Evolutionary conservation across 2,113 vertebrate species (phyloP).

Genomic region (Fregata magnificens): DNA sequence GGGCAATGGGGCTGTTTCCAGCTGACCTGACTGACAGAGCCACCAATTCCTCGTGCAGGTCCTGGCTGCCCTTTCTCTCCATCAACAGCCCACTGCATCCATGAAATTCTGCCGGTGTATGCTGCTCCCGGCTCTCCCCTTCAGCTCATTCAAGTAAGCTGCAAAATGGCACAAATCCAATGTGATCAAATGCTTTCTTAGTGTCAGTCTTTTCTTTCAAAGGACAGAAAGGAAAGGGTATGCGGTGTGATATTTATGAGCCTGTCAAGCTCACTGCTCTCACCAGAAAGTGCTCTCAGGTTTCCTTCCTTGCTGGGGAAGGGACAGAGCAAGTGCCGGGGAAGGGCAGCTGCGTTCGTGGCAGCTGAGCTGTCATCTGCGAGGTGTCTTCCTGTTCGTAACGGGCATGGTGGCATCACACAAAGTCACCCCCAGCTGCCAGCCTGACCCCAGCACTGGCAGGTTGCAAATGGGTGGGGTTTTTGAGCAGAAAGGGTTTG

Average conservation of each 20-base stretch:
- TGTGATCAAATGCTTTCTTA: neutral
- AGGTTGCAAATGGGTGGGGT: neutral
- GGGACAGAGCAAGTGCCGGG: neutral
- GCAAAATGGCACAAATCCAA: conserved; percentile 49
- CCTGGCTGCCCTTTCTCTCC: neutral
- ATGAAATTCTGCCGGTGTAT: neutral
- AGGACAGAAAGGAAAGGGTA: conserved; percentile 26
- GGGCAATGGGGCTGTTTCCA: neutral
- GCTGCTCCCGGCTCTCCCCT: neutral
- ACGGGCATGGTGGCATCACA: neutral
- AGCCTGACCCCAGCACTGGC: neutral
- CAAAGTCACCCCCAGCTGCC: neutral
- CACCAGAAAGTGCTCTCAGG: conserved; percentile 21
- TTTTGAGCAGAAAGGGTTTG: neutral
- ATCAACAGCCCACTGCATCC: neutral
- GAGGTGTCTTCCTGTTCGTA: neutral
- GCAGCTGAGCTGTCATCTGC: neutral
- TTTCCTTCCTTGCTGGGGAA: neutral
- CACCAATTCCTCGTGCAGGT: neutral
- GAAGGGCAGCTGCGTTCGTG: fast-evolving
- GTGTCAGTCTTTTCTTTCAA: conserved; percentile 33
- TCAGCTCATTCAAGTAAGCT: conserved; percentile 1
- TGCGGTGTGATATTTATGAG: neutral
- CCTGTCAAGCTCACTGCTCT: neutral
- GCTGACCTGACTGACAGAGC: neutral